Base-by-base conservation (phyloP, 2,113 vertebrate species). In the Thalassarche chlororhynchos region DNA sequence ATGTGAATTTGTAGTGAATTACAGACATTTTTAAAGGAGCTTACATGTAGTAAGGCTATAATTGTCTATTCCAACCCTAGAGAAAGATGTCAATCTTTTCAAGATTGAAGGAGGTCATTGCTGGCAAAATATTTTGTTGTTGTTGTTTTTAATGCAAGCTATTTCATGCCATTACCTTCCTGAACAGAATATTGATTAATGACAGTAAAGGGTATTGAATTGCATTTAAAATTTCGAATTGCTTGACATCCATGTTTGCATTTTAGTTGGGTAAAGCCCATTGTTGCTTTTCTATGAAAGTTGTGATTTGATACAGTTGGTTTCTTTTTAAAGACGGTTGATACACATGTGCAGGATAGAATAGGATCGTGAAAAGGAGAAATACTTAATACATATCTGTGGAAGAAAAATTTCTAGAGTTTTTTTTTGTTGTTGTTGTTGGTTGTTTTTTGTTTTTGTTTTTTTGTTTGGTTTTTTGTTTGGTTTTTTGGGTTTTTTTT, bases 131-230 rank as follows among this genome's bases (percentile, higher is more conserved):
- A 36, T 28, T 69, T 47, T 72, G 12, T 14, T 77, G 26, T 10
- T 87, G 14, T 12, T 77, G 46, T 21, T 90, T 77, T 90, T 88
- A 90, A 70, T 83, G 44, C 32, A 79, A 61, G 8, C 10, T 79
- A 25, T 85, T 87, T 76, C 40, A 51, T 93, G 52, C 19, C 29
- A 28, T 94, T 95, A 46, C 18, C n/a, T 62, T 81, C 54, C 58
- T 90, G 31, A 85, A 91, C 92, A 84, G 61, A 77, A 55, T 80
- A 94, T 80, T n/a, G 75, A 91, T 93, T 90, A 76, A 83, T 88
- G 31, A 66, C 47, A 42, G 90, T 69, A 62, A 47, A 85, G 54
- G 25, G 1, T 85, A 69, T 46, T 77, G 62, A 92, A 60, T 28
- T 70, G 38, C 36, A 42, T 88, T 81, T 92, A 70, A 88, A 83